These are phyloP conservation scores for Podarcis raffonei DNA, from an alignment of 2,113 vertebrate species.

Conservation along the genomic window DNA sequence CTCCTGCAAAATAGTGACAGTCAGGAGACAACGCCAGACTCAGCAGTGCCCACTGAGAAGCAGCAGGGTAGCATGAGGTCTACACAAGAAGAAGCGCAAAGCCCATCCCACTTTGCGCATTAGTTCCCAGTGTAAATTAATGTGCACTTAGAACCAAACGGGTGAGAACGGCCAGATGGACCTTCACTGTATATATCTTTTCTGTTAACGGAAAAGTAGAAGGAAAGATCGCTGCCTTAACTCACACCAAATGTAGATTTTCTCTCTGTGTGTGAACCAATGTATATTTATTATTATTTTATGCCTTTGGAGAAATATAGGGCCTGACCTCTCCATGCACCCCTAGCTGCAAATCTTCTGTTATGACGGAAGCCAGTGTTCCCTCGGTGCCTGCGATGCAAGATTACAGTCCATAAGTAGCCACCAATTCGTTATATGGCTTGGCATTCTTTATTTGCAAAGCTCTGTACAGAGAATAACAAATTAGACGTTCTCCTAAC, in stretches of 20 bases:
- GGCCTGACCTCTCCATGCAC: slow-evolving; percentile 22
- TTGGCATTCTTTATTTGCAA: slow-evolving; percentile 41
- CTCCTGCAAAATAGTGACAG: no score
- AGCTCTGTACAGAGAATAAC: slow-evolving; percentile 35
- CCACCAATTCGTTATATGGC: slow-evolving; percentile 30
- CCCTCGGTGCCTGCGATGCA: slow-evolving; percentile 22
- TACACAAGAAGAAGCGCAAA: not conserved
- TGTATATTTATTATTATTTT: slow-evolving; percentile 43
- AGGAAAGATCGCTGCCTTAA: slow-evolving; percentile 6
- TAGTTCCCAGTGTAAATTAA: not conserved
- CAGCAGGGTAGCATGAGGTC: not conserved
- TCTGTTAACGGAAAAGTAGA: not conserved
- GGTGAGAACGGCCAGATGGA: not conserved
- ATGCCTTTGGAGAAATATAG: slow-evolving; percentile 38
- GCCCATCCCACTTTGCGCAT: not conserved
- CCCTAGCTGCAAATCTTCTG: not conserved
- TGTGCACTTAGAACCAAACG: not conserved
- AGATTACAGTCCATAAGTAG: slow-evolving; percentile 40
- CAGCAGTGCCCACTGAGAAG: no score
- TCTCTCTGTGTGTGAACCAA: slow-evolving; percentile 1
- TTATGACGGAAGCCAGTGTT: slow-evolving; percentile 20
- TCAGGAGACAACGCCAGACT: no score
- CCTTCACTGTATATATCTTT: not conserved
- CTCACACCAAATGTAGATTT: slow-evolving; percentile 21
- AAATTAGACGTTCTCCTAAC: slow-evolving; percentile 27